phyloP scores from a whole-genome alignment of 1,140 invertebrate species.

The Diorhabda sublineata region DNA sequence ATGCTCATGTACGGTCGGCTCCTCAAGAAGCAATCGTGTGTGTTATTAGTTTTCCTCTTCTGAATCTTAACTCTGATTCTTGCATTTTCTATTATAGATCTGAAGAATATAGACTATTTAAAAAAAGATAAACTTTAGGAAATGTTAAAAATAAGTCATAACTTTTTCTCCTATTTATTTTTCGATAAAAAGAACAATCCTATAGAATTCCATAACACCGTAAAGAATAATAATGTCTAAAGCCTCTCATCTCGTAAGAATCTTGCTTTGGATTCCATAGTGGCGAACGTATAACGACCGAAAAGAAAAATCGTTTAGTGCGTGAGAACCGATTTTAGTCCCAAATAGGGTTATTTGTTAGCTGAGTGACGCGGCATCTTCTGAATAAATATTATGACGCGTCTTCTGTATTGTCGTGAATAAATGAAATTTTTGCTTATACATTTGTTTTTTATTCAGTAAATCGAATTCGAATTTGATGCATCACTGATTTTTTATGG shows the following conservation, averaged over 20 bases:
- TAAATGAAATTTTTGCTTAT: background rate
- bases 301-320: constrained; percentile 1
- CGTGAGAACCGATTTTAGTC: background rate
- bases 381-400: constrained; percentile 3
- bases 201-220: background rate
- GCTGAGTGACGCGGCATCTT: background rate
- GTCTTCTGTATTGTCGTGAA: background rate
- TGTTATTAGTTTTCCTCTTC: too few species aligned
- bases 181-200: too few species aligned
- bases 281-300: background rate
- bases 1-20: too few species aligned
- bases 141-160: too few species aligned
- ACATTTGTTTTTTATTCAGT: background rate
- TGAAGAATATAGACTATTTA: too few species aligned
- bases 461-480: background rate
- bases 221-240: background rate
- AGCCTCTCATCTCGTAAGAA: constrained; percentile 1
- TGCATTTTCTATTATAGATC: too few species aligned
- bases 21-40: too few species aligned
- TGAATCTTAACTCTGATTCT: too few species aligned
- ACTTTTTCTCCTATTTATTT: too few species aligned
- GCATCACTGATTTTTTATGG: background rate
- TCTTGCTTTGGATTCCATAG: background rate
- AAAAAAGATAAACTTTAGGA: too few species aligned
- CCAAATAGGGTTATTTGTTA: background rate